These are phyloP conservation scores for Leguminivora glycinivorella DNA, from an alignment of 1,140 invertebrate genomes.

Conservation along the genomic window DNA sequence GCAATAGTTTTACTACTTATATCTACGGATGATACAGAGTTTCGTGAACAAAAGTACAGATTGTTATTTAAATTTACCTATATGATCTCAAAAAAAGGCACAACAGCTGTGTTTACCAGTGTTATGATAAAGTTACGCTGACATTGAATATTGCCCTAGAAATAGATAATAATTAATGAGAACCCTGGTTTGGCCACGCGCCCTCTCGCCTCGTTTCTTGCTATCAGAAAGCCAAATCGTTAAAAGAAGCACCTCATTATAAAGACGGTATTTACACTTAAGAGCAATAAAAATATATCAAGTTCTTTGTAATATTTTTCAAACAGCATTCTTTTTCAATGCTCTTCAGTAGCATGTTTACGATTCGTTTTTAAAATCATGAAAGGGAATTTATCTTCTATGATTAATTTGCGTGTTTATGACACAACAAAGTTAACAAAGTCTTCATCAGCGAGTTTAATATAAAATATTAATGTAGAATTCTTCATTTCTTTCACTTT, in stretches of 20 bases:
- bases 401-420: too few relatives aligned
- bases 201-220: conserved; percentile 1
- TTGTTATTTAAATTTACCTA: background rate
- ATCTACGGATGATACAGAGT: too few relatives aligned
- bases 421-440: too few relatives aligned
- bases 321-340: too few relatives aligned
- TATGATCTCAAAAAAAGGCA: background rate
- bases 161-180: conserved; percentile 28
- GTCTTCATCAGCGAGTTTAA: too few relatives aligned
- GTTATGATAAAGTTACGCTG: background rate
- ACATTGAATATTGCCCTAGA: conserved; percentile 4
- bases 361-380: too few relatives aligned
- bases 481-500: too few relatives aligned
- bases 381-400: too few relatives aligned
- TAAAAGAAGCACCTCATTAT: conserved; percentile 14
- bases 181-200: conserved; percentile 6
- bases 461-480: too few relatives aligned
- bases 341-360: too few relatives aligned
- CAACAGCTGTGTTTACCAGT: background rate
- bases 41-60: background rate
- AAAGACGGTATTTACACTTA: conserved; percentile 8
- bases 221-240: background rate
- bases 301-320: background rate
- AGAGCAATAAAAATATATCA: background rate
- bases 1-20: too few relatives aligned